Conservation (phyloP, 2,797 vertebrate species). For the Limosa lapponica region DNA sequence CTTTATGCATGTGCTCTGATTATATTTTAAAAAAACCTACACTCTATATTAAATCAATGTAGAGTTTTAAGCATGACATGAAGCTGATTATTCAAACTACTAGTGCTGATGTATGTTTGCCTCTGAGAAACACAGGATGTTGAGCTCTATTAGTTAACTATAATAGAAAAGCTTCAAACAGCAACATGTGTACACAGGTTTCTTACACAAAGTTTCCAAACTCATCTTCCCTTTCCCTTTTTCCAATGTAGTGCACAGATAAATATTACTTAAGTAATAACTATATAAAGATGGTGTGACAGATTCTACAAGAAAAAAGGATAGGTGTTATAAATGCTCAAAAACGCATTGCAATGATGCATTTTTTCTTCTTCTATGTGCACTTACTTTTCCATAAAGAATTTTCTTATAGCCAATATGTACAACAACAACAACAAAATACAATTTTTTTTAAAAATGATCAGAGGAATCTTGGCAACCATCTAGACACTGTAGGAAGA, state of each 20-base stretch:
- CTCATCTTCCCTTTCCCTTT: neutral
- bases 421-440: neutral
- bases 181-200: neutral
- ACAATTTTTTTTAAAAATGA: neutral
- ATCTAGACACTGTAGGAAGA: neutral
- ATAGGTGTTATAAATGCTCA: neutral
- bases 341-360: neutral
- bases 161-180: neutral
- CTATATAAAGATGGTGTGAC: neutral
- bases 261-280: neutral
- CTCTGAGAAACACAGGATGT: neutral
- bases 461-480: neutral
- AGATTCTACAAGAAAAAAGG: neutral
- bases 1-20: neutral
- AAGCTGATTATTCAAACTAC: neutral
- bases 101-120: fast-evolving
- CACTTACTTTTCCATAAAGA: neutral
- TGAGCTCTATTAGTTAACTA: neutral
- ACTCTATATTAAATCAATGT: neutral
- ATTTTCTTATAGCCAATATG: neutral
- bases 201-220: neutral
- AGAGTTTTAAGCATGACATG: neutral
- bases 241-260: neutral
- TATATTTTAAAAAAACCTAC: neutral
- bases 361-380: neutral